Conservation (phyloP, 2,888 invertebrate species). For the Epinotia demarniana region DNA sequence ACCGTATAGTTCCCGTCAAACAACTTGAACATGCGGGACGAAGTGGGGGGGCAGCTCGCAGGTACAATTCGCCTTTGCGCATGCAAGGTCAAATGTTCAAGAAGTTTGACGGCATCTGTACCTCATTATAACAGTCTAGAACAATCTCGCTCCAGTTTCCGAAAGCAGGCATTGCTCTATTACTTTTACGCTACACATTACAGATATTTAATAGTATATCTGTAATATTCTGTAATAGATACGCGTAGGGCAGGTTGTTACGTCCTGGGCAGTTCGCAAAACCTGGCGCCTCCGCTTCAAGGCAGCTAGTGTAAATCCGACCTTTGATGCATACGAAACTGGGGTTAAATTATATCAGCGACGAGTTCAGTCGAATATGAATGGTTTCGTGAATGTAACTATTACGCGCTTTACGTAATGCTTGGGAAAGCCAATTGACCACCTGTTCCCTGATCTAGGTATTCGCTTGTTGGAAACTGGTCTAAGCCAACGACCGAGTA, state of each 20-base stretch:
- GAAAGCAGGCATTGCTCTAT: conserved; percentile 3
- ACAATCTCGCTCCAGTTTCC: neutral
- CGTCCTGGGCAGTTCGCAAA: conserved; percentile 8
- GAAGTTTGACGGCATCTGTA: too few relatives aligned
- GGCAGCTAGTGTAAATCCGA: neutral
- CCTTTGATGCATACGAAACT: neutral
- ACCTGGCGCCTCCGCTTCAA: neutral
- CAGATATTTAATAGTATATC: conserved; percentile 16
- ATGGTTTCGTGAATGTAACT: neutral
- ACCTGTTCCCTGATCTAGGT: conserved; percentile 14
- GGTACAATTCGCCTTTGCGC: too few relatives aligned
- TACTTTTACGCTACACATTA: conserved; percentile 16
- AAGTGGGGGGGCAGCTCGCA: too few relatives aligned
- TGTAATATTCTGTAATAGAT: conserved; percentile 8
- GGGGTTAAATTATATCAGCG: neutral
- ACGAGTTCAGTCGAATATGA: neutral
- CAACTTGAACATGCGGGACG: too few relatives aligned
- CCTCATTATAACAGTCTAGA: neutral
- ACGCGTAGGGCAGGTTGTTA: conserved; percentile 22
- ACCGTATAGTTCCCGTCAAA: too few relatives aligned
- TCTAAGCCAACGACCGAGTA: conserved; percentile 11
- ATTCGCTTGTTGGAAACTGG: conserved; percentile 21
- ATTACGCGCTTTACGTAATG: conserved; percentile 29
- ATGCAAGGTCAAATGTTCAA: too few relatives aligned
- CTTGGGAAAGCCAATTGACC: conserved; percentile 5